These are phyloP conservation scores for Drymonia ruficornis DNA, from an alignment of 2,888 invertebrate species.

Conservation along the genomic window DNA sequence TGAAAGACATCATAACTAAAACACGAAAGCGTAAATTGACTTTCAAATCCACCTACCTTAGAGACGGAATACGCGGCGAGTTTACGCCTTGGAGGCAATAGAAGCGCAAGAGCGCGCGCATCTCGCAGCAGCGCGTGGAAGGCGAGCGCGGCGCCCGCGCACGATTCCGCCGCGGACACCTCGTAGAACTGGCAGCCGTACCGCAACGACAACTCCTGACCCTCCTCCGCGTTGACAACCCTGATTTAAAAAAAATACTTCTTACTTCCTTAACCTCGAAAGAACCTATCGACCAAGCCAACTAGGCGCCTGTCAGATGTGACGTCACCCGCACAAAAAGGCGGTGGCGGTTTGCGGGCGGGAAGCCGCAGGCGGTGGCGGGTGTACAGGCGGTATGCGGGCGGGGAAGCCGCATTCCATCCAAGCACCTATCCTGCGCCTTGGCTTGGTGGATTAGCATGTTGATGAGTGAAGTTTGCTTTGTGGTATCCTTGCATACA, in stretches of 20 bases:
- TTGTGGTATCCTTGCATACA: not conserved
- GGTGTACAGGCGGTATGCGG: too few species aligned
- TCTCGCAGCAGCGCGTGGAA: conserved; percentile 91
- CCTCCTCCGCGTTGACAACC: conserved; percentile 91
- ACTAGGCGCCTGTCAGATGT: too few species aligned
- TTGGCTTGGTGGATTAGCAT: too few species aligned
- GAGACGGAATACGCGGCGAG: conserved; percentile 91
- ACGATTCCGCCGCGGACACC: conserved; percentile 93
- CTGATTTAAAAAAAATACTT: conserved; percentile 65
- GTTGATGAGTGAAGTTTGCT: too few species aligned
- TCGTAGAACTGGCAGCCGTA: conserved; percentile 94
- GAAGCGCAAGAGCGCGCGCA: conserved; percentile 90
- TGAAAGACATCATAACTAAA: too few species aligned
- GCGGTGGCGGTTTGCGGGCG: too few species aligned
- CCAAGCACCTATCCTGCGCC: too few species aligned
- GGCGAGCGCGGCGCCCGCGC: conserved; percentile 91
- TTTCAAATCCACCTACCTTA: conserved; percentile 80
- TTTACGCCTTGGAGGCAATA: conserved; percentile 88
- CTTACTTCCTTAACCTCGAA: not conserved
- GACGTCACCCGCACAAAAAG: too few species aligned
- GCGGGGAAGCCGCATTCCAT: too few species aligned
- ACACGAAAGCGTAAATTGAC: not conserved
- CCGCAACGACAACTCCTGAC: conserved; percentile 90
- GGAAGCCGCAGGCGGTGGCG: too few species aligned
- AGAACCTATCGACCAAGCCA: too few species aligned